A percentile compares a stretch with the other conserved stretches of the same genome.
phyloP scores from a whole-genome alignment of 23 tunicate species.

The Styela plicata region DNA sequence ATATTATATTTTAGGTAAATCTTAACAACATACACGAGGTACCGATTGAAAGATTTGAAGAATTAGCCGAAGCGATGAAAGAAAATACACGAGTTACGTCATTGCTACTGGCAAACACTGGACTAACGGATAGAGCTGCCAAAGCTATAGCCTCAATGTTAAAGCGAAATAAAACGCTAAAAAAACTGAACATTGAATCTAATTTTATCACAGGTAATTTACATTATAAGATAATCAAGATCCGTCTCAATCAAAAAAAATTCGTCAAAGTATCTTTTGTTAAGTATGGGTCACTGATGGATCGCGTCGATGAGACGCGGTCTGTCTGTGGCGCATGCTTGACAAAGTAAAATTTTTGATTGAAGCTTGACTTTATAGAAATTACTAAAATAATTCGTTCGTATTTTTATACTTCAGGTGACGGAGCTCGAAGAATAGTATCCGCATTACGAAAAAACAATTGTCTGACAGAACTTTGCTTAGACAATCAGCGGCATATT shows the following conservation, averaged over 20 bases:
- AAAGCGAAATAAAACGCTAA: conserved; percentile 56
- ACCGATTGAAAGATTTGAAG: conserved; percentile 86
- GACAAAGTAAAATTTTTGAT: too few relatives aligned
- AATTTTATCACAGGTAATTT: conserved; percentile 88
- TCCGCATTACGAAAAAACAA: conserved; percentile 58
- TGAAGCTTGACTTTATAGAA: too few relatives aligned
- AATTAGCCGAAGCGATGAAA: conserved; percentile 87
- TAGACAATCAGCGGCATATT: conserved; percentile 97
- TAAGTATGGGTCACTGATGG: too few relatives aligned
- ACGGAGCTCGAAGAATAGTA: conserved; percentile 76
- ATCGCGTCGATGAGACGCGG: too few relatives aligned
- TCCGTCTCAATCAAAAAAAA: too few relatives aligned
- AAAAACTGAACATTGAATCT: conserved; percentile 88
- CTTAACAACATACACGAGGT: conserved; percentile 97
- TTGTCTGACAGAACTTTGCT: conserved; percentile 59
- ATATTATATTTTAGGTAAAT: conserved; percentile 55
- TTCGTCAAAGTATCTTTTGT: too few relatives aligned
- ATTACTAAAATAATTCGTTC: too few relatives aligned
- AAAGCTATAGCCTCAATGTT: conserved; percentile 85
- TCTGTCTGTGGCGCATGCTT: too few relatives aligned
- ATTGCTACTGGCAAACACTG: conserved; percentile 70
- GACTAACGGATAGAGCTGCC: conserved; percentile 76
- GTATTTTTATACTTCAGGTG: too few relatives aligned
- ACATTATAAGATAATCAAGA: too few relatives aligned
- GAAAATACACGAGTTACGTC: conserved; percentile 80